Evolutionary conservation across 2,797 vertebrate species (phyloP), one percentile per base, ranked within the genome.

Genomic region (Schizopygopsis pylzovi): DNA sequence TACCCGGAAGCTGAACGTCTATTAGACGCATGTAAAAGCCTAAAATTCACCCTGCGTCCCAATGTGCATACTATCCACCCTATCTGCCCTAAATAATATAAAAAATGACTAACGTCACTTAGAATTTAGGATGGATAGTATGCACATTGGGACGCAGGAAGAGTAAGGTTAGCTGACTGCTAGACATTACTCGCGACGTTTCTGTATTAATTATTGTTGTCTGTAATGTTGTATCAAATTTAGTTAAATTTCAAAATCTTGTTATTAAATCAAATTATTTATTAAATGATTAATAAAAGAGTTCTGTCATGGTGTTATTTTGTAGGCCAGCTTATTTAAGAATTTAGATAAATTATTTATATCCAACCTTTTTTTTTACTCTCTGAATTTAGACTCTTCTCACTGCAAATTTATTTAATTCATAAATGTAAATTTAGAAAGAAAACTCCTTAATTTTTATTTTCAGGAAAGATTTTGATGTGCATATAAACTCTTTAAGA

Each of bases 1-100:
- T 54, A 87, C 84, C 85, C 85, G 88, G 91, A 90, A 89, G 2
- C 63, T 43, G 84, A 75, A 71, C 15, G 3, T 67, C 5, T 65
- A 54, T 28, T 71, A n/a, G 16, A 33, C 1, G 0, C 20, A 2
- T 0, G 6, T 82, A 75, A 76, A 86, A 85, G 83, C 20, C 65
- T 71, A n/a, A 13, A 7, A 70, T 33, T 2, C 2, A 33, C 10
- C 54, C 20, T 22, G 22, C 22, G 9, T 59, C 54, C 20, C 22
- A n/a, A 4, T 59, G 20, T 10, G 22, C 9, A 59, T n/a, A 59
- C 22, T n/a, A 11, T n/a, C 8, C 8, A 9, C 20, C 9, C 56
- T 59, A 10, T 59, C 56, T 59, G 22, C 9, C 56, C 56, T 59
- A n/a, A n/a, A 15, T 49, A 15, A 13, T 13, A 47, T 13, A 15